Evolutionary conservation across 2,113 vertebrate species (phyloP), one percentile per base, ranked within the genome.

Genomic region (Acrocephalus arundinaceus): DNA sequence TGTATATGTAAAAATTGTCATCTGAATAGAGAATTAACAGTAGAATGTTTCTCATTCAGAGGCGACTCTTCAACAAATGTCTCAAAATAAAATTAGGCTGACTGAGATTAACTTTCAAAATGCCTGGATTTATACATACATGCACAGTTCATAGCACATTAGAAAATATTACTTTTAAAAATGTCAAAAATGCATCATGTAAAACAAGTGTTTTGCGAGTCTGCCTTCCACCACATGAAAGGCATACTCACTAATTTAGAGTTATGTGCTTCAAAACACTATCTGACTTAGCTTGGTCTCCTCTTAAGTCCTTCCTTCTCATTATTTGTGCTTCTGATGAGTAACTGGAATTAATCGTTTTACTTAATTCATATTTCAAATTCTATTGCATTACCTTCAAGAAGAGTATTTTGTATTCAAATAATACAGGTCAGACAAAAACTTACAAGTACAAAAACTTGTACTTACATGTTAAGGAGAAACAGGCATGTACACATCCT

Each of bases 1-100:
- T n/a, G 49, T 62, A 30, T 35, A 65, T 15, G 31, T 35, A 79
- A 65, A 79, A 79, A 66, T 83, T 66, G 27, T 74, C 31, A 91
- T 88, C 33, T 71, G 71, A 87, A 88, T 41, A 66, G 43, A 92
- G 90, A 96, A 89, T 52, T 92, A 97, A 89, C 25, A 91, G 37
- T 41, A 51, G 59, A 95, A 85, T 57, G 11, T 66, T 96, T 65
- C 68, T 88, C 55, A 93, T 95, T 80, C 88, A 90, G 52, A 71
- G 35, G 58, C 66, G 75, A 79, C 59, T 95, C 58, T 78, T 78
- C 57, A 85, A 61, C 41, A 94, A 94, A 89, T 59, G 55, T 66
- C 52, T 93, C 85, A 52, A 73, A 72, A 93, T 82, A 91, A 89
- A 51, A 98, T 95, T 87, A 97, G 85, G 33, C 30, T 87, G 85